Percentiles rank a stretch among this genome's conserved stretches.
Evolutionary conservation across 1,140 invertebrate genomes (phyloP).

Genomic region (Vanessa atalanta): DNA sequence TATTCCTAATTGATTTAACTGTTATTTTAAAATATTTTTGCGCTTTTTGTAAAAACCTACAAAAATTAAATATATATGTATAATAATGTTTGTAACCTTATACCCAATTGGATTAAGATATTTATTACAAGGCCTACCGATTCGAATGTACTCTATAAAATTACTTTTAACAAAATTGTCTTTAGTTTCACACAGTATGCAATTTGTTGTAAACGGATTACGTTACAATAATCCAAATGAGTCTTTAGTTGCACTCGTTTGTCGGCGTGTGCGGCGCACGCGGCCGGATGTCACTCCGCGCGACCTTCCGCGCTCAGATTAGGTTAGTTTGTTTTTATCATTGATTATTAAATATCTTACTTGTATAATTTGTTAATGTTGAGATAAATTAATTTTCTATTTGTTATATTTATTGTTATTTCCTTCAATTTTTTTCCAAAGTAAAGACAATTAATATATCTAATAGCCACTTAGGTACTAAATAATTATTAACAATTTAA

Average conservation of each 20-base stretch:
- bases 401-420: not conserved
- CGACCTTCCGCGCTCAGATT: slow-evolving; percentile 31
- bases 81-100: not conserved
- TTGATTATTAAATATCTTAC: not conserved
- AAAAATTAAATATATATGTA: too few relatives aligned
- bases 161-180: slow-evolving; percentile 27
- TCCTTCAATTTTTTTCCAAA: too few relatives aligned
- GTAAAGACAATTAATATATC: too few relatives aligned
- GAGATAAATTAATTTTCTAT: not conserved
- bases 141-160: slow-evolving; percentile 8
- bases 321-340: slow-evolving; percentile 6
- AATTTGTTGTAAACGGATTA: slow-evolving; percentile 63
- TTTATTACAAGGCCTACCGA: not conserved
- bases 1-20: not conserved
- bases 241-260: slow-evolving; percentile 62
- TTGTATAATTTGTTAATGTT: not conserved
- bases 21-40: not conserved
- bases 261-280: slow-evolving; percentile 66
- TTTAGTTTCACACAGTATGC: slow-evolving; percentile 22
- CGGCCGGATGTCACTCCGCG: slow-evolving; percentile 53
- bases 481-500: too few relatives aligned
- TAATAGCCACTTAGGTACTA: too few relatives aligned
- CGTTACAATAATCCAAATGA: slow-evolving; percentile 65
- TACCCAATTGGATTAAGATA: not conserved
- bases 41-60: too few relatives aligned